A percentile compares a stretch with the other conserved stretches of the same genome.
These are phyloP conservation scores for Panorpa germanica DNA, from an alignment of 2,888 invertebrate species.

Conservation along the genomic window DNA sequence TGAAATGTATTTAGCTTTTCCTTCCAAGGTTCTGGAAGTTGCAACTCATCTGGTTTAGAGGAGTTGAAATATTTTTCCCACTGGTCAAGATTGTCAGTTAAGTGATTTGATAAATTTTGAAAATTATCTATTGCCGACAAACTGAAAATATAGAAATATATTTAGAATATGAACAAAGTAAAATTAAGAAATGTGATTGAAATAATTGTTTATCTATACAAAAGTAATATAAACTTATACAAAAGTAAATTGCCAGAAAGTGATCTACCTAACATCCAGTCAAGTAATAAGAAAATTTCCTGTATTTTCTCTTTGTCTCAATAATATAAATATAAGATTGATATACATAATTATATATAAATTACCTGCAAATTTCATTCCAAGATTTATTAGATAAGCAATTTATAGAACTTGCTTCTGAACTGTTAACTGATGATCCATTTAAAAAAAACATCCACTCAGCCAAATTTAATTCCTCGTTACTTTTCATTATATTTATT, in stretches of 20 bases:
- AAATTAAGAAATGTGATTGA: too few relatives aligned
- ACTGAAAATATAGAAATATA: constrained; percentile 25
- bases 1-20: constrained; percentile 43
- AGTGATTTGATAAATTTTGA: constrained; percentile 39
- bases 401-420: constrained; percentile 40
- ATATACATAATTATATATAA: background rate
- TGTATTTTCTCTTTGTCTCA: too few relatives aligned
- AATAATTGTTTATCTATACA: too few relatives aligned
- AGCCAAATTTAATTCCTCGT: constrained; percentile 32
- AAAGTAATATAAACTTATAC: too few relatives aligned
- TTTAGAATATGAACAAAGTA: background rate
- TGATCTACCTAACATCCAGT: too few relatives aligned
- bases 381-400: constrained; percentile 58
- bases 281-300: too few relatives aligned
- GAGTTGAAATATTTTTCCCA: constrained; percentile 68
- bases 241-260: too few relatives aligned
- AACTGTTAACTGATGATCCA: constrained; percentile 68
- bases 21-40: constrained; percentile 53
- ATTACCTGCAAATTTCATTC: constrained; percentile 56
- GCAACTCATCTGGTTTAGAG: constrained; percentile 47
- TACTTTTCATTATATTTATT: constrained; percentile 47
- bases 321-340: background rate
- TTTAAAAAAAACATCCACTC: constrained; percentile 80
- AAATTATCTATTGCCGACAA: constrained; percentile 35
- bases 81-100: constrained; percentile 28